phyloP scores from a whole-genome alignment of 2,888 invertebrate species.

The Tyria jacobaeae region DNA sequence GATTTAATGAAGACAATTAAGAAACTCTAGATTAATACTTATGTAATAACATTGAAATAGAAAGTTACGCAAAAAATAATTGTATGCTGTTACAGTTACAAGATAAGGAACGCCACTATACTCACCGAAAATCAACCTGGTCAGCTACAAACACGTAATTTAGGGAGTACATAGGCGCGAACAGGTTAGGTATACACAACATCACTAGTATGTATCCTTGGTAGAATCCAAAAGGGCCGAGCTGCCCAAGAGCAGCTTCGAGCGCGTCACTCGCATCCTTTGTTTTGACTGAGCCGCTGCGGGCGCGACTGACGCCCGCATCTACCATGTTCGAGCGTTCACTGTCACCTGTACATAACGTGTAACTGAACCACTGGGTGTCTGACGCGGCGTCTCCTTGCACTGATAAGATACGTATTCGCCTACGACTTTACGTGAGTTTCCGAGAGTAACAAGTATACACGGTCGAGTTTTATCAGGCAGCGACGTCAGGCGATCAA shows the following conservation, averaged over 20 bases:
- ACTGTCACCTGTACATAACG: slow-evolving; percentile 22
- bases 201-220: slow-evolving; percentile 71
- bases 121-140: slow-evolving; percentile 85
- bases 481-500: background rate
- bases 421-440: slow-evolving; percentile 1
- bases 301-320: slow-evolving; percentile 17
- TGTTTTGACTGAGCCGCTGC: slow-evolving; percentile 5
- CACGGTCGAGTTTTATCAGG: background rate
- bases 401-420: slow-evolving; percentile 9
- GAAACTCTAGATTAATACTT: too few species aligned
- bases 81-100: too few species aligned
- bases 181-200: slow-evolving; percentile 79
- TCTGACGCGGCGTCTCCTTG: background rate
- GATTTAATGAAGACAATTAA: too few species aligned
- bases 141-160: slow-evolving; percentile 87
- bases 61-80: too few species aligned
- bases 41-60: too few species aligned
- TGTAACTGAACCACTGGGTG: background rate
- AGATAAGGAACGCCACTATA: background rate
- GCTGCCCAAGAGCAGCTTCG: slow-evolving; percentile 69
- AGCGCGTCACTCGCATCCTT: slow-evolving; percentile 55
- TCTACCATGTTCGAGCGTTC: slow-evolving; percentile 21
- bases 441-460: background rate
- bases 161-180: slow-evolving; percentile 84
- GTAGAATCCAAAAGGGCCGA: slow-evolving; percentile 78